Evolutionary conservation across 1,140 invertebrate species (phyloP).

Genomic region (Arctopsyche grandis): DNA sequence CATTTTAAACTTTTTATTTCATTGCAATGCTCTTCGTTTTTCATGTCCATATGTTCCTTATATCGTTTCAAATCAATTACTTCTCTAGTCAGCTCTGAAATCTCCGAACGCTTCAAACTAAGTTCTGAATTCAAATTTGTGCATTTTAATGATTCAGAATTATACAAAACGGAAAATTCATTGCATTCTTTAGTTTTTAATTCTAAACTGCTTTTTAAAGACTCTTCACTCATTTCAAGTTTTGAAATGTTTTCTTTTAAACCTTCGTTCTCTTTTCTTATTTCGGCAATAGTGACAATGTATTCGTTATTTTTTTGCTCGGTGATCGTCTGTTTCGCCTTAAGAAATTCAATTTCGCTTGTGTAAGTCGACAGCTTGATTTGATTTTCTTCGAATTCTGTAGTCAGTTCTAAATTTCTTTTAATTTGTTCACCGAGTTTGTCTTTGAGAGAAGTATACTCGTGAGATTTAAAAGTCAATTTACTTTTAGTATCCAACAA

Average conservation of each 20-base stretch:
- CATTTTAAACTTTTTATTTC: slow-evolving; percentile 59
- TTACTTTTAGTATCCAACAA: slow-evolving; percentile 59
- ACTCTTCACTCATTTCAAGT: slow-evolving; percentile 53
- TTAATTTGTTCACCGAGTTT: slow-evolving; percentile 45
- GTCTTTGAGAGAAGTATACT: slow-evolving; percentile 44
- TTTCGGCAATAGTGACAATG: slow-evolving; percentile 29
- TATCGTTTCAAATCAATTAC: slow-evolving; percentile 23
- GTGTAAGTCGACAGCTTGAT: slow-evolving; percentile 43
- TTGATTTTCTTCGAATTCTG: slow-evolving; percentile 41
- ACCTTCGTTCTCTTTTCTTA: slow-evolving; percentile 39
- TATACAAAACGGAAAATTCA: slow-evolving; percentile 22
- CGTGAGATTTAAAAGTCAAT: slow-evolving; percentile 50
- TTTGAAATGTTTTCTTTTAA: slow-evolving; percentile 54
- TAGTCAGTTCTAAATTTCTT: slow-evolving; percentile 41
- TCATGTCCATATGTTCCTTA: slow-evolving; percentile 48
- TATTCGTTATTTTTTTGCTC: slow-evolving; percentile 52
- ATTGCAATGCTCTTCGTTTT: slow-evolving; percentile 62
- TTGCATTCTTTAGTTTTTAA: slow-evolving; percentile 42
- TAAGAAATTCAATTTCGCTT: slow-evolving; percentile 47
- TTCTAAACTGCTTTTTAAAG: slow-evolving; percentile 39
- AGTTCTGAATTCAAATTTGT: slow-evolving; percentile 15
- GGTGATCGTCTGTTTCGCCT: slow-evolving; percentile 41
- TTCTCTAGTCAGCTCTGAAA: slow-evolving; percentile 18
- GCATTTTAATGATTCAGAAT: slow-evolving; percentile 40
- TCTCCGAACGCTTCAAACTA: slow-evolving; percentile 26